A percentile compares a stretch with the other conserved stretches of the same genome.
Evolutionary conservation across 2,888 invertebrate species (phyloP).

Genomic region (Orthosia cruda): DNA sequence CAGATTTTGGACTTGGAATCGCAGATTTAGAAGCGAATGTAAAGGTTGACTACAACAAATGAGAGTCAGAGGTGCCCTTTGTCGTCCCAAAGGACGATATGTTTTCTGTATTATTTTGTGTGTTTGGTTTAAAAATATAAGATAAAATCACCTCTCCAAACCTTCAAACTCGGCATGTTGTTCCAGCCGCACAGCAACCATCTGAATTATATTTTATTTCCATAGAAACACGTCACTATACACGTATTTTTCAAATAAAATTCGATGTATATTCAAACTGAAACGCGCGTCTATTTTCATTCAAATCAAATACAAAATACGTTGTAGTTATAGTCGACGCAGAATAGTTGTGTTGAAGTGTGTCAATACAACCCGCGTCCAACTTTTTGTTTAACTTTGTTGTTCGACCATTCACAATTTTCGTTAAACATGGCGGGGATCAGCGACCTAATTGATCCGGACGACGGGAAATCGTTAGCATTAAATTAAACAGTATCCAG

Average conservation of each 20-base stretch:
- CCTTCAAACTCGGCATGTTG: slow-evolving; percentile 13
- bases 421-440: slow-evolving; percentile 35
- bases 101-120: background rate
- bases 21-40: slow-evolving; percentile 42
- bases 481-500: slow-evolving; percentile 42
- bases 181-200: slow-evolving; percentile 2
- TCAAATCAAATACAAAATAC: slow-evolving; percentile 58
- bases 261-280: slow-evolving; percentile 57
- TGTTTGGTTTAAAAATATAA: slow-evolving; percentile 14
- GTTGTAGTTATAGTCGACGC: slow-evolving; percentile 16
- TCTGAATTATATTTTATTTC: slow-evolving; percentile 32
- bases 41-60: slow-evolving; percentile 44
- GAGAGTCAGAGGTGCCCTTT: slow-evolving; percentile 24
- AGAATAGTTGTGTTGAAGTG: slow-evolving; percentile 32
- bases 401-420: slow-evolving; percentile 55
- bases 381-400: slow-evolving; percentile 60
- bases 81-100: background rate
- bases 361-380: slow-evolving; percentile 50
- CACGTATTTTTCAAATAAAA: slow-evolving; percentile 49
- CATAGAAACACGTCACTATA: slow-evolving; percentile 28
- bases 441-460: slow-evolving; percentile 54
- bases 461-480: slow-evolving; percentile 42
- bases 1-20: slow-evolving; percentile 49
- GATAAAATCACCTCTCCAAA: background rate
- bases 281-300: slow-evolving; percentile 57